phyloP scores from a whole-genome alignment of 2,113 vertebrate species.

The Macaca mulatta region DNA sequence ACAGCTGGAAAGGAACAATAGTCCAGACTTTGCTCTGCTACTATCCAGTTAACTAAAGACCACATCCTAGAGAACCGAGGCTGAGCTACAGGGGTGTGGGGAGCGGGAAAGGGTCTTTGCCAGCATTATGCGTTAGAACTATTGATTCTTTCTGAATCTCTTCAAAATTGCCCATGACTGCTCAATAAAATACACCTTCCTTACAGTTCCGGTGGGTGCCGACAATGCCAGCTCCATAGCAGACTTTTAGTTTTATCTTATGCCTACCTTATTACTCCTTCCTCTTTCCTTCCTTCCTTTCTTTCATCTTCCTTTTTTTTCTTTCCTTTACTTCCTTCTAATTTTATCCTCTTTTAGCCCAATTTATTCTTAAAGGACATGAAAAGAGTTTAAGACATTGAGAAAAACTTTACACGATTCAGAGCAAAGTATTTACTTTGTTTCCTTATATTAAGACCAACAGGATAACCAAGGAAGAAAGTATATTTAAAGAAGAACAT shows the following conservation, averaged over 20 bases:
- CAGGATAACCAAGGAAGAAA: background rate
- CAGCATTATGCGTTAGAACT: background rate
- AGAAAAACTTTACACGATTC: background rate
- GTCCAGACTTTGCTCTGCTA: background rate
- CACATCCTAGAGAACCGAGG: background rate
- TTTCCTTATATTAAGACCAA: slow-evolving; percentile 1
- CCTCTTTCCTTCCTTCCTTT: background rate
- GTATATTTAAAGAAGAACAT: background rate
- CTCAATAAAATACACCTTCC: rapidly evolving
- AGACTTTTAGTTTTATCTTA: background rate
- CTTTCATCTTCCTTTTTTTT: background rate
- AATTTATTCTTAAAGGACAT: slow-evolving; percentile 4
- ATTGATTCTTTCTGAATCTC: background rate
- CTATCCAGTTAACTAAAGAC: background rate
- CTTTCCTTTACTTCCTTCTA: background rate
- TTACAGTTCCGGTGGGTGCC: background rate
- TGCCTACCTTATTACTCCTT: background rate
- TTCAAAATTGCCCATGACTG: background rate
- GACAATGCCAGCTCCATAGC: background rate
- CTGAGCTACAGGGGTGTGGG: background rate
- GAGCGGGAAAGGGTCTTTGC: background rate
- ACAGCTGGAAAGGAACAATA: background rate
- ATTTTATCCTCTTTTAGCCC: background rate
- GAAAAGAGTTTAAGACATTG: background rate
- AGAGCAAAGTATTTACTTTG: background rate